These are phyloP conservation scores for Myotis myotis DNA, from an alignment of 2,797 vertebrate species.

Conservation along the genomic window DNA sequence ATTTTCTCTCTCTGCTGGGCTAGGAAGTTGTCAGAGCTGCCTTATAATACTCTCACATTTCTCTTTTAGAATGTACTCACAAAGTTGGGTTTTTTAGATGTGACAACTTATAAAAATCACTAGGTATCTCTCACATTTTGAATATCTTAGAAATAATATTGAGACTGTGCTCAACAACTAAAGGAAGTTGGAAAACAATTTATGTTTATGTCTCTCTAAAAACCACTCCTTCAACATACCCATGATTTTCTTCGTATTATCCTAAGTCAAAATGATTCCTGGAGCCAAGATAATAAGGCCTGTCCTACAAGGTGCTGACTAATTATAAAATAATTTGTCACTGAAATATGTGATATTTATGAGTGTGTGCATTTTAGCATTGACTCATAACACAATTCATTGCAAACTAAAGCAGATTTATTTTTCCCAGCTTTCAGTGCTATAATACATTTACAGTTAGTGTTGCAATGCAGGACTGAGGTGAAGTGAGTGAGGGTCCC, in stretches of 20 bases:
- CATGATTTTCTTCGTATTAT: neutral
- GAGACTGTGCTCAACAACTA: neutral
- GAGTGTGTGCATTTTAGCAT: neutral
- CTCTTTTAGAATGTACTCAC: neutral
- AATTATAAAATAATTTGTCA: neutral
- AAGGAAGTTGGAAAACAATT: neutral
- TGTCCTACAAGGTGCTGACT: neutral
- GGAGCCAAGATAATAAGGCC: neutral
- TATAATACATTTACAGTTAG: neutral
- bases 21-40: neutral
- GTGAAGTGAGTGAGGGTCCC: neutral
- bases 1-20: neutral
- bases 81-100: neutral
- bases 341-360: neutral
- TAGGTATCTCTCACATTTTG: neutral
- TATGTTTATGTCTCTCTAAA: neutral
- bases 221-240: neutral
- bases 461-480: neutral
- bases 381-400: neutral
- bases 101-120: constrained; percentile 6
- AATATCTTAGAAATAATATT: neutral
- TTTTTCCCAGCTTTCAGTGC: neutral
- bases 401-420: neutral
- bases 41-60: neutral
- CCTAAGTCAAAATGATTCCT: neutral